phyloP scores from a whole-genome alignment of 2,888 invertebrate genomes.

The Dinocampus coccinellae region DNA sequence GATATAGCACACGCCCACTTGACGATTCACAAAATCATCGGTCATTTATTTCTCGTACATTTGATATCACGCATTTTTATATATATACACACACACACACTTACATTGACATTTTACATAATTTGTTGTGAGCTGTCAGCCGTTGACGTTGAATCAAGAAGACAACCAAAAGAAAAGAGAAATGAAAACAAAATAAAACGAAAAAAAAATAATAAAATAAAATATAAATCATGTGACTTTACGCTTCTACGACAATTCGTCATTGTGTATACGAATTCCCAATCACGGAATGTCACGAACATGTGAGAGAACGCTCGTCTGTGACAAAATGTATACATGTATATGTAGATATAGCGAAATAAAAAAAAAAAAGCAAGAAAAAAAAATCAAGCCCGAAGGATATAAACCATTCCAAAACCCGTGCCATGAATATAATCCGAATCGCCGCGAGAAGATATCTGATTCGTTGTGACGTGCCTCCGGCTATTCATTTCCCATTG shows the following conservation, averaged over 20 bases:
- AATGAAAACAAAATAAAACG: slow-evolving; percentile 2
- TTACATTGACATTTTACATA: slow-evolving; percentile 44
- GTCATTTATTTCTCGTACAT: background rate
- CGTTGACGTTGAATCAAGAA: slow-evolving; percentile 34
- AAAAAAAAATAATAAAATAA: slow-evolving; percentile 26
- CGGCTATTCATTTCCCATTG: slow-evolving; percentile 28
- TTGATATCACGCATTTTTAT: slow-evolving; percentile 18
- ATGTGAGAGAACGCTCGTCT: slow-evolving; percentile 18
- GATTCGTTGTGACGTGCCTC: slow-evolving; percentile 8
- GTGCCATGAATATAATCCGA: slow-evolving; percentile 26
- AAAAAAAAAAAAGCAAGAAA: slow-evolving; percentile 16
- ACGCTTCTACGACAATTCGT: slow-evolving; percentile 22
- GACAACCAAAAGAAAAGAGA: slow-evolving; percentile 22
- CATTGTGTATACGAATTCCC: slow-evolving; percentile 39
- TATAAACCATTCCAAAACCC: slow-evolving; percentile 3
- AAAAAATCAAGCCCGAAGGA: slow-evolving; percentile 19
- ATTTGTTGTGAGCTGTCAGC: slow-evolving; percentile 41
- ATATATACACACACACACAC: no score
- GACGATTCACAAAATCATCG: slow-evolving; percentile 7
- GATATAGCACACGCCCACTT: slow-evolving; percentile 8
- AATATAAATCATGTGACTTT: slow-evolving; percentile 32
- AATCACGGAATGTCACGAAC: slow-evolving; percentile 20
- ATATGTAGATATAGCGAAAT: background rate
- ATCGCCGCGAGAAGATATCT: slow-evolving; percentile 21
- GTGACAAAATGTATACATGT: slow-evolving; percentile 4